These are phyloP conservation scores for Fistularia tabacaria DNA, from an alignment of 2,797 vertebrate genomes.

Conservation along the genomic window DNA sequence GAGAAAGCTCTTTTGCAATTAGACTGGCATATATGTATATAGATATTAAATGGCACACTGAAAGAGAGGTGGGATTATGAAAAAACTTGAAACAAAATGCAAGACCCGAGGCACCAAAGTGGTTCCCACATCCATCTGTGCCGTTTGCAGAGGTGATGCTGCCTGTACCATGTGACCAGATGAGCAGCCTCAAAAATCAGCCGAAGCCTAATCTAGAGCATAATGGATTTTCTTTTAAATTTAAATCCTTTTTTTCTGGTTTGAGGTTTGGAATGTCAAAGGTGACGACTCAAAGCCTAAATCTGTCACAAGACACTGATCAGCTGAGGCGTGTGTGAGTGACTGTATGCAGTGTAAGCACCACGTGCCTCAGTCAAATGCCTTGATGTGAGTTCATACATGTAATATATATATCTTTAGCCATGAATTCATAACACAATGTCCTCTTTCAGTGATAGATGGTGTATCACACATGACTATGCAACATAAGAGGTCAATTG, in stretches of 20 bases:
- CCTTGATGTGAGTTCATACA: constrained; percentile 1
- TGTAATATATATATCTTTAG: constrained; percentile 4
- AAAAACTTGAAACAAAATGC: constrained; percentile 11
- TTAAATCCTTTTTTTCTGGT: constrained; percentile 58
- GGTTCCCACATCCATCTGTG: constrained; percentile 29
- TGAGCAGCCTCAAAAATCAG: constrained; percentile 51
- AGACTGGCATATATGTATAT: constrained; percentile 1
- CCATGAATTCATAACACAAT: neutral
- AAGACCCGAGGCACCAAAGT: constrained; percentile 28
- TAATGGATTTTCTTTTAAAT: constrained; percentile 39
- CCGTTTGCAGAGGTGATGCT: constrained; percentile 45
- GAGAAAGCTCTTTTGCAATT: constrained; percentile 9
- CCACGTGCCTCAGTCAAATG: constrained; percentile 20
- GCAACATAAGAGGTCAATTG: constrained; percentile 5
- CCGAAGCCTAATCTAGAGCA: constrained; percentile 59
- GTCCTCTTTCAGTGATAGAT: neutral
- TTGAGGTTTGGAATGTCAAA: constrained; percentile 49
- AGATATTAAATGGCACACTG: constrained; percentile 16
- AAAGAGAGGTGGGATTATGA: constrained; percentile 21
- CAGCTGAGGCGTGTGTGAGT: constrained; percentile 56
- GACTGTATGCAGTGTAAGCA: constrained; percentile 16
- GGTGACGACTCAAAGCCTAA: constrained; percentile 58
- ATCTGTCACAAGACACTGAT: constrained; percentile 65
- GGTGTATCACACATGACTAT: neutral
- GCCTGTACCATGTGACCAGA: constrained; percentile 46